Conservation (phyloP, 2,113 vertebrate species). For the Bos javanicus region DNA sequence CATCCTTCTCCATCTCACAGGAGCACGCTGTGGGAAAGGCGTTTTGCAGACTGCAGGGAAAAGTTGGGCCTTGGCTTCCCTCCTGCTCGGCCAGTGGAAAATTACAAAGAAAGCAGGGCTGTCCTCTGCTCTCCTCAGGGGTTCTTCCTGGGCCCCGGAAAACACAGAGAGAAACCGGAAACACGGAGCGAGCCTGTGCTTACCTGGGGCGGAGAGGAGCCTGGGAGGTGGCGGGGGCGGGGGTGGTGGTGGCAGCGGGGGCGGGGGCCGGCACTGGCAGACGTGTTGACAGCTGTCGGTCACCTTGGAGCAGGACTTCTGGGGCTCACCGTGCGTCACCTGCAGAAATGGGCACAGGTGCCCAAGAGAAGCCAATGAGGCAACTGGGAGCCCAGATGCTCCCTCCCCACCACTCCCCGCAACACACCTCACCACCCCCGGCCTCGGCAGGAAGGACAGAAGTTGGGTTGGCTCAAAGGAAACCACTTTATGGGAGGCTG, state of each 20-base stretch:
- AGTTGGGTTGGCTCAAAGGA: background rate
- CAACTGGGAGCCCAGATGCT: background rate
- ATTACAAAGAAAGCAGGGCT: conserved; percentile 65
- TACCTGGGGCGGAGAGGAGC: conserved; percentile 88
- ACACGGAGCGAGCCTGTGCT: conserved; percentile 58
- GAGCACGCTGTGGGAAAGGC: conserved; percentile 25
- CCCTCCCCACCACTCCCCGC: accelerated
- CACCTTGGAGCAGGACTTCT: conserved; percentile 93
- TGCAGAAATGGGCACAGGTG: conserved; percentile 62
- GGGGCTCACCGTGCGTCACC: conserved; percentile 90
- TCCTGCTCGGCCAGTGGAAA: conserved; percentile 79
- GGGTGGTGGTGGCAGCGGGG: conserved; percentile 91
- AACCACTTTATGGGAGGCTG: accelerated
- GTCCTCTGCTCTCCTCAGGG: conserved; percentile 34
- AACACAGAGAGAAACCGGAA: background rate
- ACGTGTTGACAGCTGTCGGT: conserved; percentile 91
- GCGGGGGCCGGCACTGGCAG: conserved; percentile 94
- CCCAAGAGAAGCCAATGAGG: background rate
- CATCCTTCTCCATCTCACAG: conserved; percentile 30
- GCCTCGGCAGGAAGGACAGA: background rate
- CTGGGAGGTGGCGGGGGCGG: conserved; percentile 93
- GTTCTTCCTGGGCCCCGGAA: background rate
- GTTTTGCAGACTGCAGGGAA: conserved; percentile 65
- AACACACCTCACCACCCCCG: background rate
- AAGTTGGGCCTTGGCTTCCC: conserved; percentile 70